Conservation (phyloP, 64 coral and sea anemone species). For the Exaiptasia diaphana region DNA sequence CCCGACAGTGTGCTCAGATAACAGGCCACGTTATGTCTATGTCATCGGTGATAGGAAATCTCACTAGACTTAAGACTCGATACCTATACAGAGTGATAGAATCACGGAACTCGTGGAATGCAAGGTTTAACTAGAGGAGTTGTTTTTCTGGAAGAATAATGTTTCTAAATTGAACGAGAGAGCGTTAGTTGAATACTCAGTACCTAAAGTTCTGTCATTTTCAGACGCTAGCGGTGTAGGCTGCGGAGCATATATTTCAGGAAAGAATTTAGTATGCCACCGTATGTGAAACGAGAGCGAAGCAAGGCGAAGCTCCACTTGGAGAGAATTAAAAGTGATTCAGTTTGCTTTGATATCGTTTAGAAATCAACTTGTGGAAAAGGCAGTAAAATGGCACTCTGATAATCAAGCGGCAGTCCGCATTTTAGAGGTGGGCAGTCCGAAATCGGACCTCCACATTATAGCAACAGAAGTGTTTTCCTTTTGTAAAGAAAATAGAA, state of each 20-base stretch:
- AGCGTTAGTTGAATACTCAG: conserved; percentile 3
- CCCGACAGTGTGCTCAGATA: conserved; percentile 25
- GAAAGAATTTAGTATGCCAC: conserved; percentile 17
- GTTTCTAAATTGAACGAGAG: conserved; percentile 30
- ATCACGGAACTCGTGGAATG: conserved; percentile 5
- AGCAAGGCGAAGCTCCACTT: background rate
- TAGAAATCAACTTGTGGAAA: background rate
- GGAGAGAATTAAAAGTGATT: background rate
- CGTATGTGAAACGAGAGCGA: conserved; percentile 23
- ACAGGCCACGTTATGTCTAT: conserved; percentile 42
- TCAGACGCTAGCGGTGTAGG: conserved; percentile 27
- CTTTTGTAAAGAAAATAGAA: background rate
- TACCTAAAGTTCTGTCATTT: conserved; percentile 27
- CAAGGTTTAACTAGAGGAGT: conserved; percentile 22
- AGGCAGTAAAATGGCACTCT: conserved; percentile 10
- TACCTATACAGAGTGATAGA: conserved; percentile 37
- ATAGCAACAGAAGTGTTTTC: background rate
- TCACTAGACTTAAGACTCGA: conserved; percentile 27
- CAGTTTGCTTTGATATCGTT: background rate
- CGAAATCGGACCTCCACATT: background rate
- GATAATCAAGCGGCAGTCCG: background rate
- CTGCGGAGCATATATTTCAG: conserved; percentile 27
- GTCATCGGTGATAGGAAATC: conserved; percentile 47
- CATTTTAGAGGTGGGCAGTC: conserved; percentile 26
- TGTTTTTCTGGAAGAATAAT: conserved; percentile 59